Evolutionary conservation across 2,888 invertebrate species (phyloP).

Genomic region (Mythimna pallens): DNA sequence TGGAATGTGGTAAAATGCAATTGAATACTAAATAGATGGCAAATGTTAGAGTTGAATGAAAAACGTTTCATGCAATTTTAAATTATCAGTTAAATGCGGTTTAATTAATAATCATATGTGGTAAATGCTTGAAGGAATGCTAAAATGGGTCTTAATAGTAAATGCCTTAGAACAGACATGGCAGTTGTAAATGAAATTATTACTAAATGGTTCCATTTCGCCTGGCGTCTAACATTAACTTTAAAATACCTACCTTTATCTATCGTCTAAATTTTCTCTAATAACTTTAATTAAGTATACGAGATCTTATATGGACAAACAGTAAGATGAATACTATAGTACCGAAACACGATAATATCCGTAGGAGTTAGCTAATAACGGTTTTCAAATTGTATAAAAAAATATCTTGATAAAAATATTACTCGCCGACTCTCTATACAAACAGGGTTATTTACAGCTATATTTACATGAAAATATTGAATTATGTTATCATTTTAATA

Average conservation of each 20-base stretch:
- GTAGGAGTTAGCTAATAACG: constrained; percentile 64
- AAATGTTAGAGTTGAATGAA: constrained; percentile 63
- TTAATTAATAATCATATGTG: constrained; percentile 30
- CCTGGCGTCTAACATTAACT: constrained; percentile 57
- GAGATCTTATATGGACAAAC: constrained; percentile 51
- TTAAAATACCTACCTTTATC: constrained; percentile 48
- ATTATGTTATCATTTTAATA: constrained; percentile 39
- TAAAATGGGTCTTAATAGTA: constrained; percentile 59
- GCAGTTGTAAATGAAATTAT: constrained; percentile 62
- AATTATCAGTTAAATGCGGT: constrained; percentile 48
- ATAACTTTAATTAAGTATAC: constrained; percentile 54
- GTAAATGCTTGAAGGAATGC: constrained; percentile 79
- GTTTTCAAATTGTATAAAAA: constrained; percentile 80
- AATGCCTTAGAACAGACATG: constrained; percentile 69
- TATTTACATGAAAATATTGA: constrained; percentile 78
- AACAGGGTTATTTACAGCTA: constrained; percentile 81
- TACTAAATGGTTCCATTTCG: constrained; percentile 81
- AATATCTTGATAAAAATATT: constrained; percentile 88
- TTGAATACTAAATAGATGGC: constrained; percentile 44
- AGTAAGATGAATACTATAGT: constrained; percentile 57
- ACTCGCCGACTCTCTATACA: constrained; percentile 84
- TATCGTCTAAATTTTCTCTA: constrained; percentile 55
- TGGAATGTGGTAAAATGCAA: constrained; percentile 55
- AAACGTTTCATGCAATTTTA: constrained; percentile 64
- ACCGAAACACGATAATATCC: constrained; percentile 57